Base-by-base conservation (phyloP, 2,888 invertebrate species). In the Apoda limacodes region DNA sequence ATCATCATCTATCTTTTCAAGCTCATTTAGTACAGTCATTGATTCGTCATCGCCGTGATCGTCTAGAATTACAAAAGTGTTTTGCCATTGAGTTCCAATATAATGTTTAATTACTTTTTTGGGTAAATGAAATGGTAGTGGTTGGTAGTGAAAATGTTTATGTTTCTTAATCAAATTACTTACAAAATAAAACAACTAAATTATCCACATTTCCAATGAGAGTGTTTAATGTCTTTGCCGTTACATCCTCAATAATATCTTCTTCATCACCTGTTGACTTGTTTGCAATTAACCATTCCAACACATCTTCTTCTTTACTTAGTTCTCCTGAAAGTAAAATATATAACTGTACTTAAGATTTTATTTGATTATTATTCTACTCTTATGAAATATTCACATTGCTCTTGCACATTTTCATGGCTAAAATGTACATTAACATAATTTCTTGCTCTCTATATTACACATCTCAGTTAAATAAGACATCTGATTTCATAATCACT, bases 261-360 rank as follows among this genome's bases (percentile, higher is more conserved):
- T 94, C 94, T 62, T 95, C 95, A 60, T 95, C 95, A 24, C 93
- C 95, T 21, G 93, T 93, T 37, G 93, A 93, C 71, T 95, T 95
- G 68, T 95, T 94, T 48, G 92, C 89, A 40, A 95, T 92, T 59
- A 95, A 82, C 95, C 95, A 95, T 67, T 94, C 94, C 55, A 95
- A 76, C 21, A 95, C 95, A 62, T 94, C 93, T 66, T 95, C 94
- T 70, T 95, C 95, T 55, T 86, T 88, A 45, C 91, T 92, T 43
- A 95, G 74, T 80, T 95, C 94, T 63, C 91, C 95, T 72, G 7
- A n/a, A n/a, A n/a, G n/a, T n/a, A n/a, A n/a, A n/a, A n/a, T n/a
- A n/a, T n/a, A n/a, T n/a, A n/a, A n/a, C n/a, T n/a, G n/a, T n/a
- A n/a, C n/a, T n/a, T n/a, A n/a, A n/a, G n/a, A n/a, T n/a, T n/a